phyloP scores from a whole-genome alignment of 2,113 vertebrate species.

The Eulemur macaco region DNA sequence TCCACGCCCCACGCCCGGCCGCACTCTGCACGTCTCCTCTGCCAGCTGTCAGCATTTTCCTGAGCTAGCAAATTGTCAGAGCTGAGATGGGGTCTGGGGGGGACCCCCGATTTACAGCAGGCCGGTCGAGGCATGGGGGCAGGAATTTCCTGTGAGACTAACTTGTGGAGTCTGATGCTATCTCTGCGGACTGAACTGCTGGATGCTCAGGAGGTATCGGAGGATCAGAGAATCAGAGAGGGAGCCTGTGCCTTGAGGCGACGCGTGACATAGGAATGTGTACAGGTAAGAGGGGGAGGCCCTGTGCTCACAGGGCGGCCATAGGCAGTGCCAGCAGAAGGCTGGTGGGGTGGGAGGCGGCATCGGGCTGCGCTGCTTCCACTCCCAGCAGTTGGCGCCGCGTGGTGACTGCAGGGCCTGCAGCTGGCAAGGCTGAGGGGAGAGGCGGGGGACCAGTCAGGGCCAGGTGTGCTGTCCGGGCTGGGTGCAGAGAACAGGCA shows the following conservation, averaged over 20 bases:
- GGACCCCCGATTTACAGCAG: neutral
- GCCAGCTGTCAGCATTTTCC: neutral
- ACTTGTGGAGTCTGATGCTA: neutral
- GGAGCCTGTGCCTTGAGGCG: neutral
- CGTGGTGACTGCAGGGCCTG: neutral
- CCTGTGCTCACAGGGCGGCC: neutral
- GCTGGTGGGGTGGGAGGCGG: neutral
- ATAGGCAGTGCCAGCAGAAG: neutral
- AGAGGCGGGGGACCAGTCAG: neutral
- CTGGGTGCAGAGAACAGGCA: too few relatives aligned
- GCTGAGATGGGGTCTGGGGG: neutral
- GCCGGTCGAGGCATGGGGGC: neutral
- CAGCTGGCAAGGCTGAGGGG: neutral
- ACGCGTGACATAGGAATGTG: neutral
- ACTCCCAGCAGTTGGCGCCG: neutral
- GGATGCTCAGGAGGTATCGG: neutral
- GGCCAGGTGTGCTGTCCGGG: neutral
- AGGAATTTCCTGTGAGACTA: neutral
- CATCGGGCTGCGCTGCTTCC: neutral
- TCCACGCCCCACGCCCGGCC: fast-evolving
- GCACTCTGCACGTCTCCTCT: neutral
- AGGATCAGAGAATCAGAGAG: neutral
- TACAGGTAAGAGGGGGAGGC: neutral
- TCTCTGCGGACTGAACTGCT: neutral
- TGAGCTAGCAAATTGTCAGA: neutral